phyloP scores from a whole-genome alignment of 2,888 invertebrate species.

The Heliconius hortense region DNA sequence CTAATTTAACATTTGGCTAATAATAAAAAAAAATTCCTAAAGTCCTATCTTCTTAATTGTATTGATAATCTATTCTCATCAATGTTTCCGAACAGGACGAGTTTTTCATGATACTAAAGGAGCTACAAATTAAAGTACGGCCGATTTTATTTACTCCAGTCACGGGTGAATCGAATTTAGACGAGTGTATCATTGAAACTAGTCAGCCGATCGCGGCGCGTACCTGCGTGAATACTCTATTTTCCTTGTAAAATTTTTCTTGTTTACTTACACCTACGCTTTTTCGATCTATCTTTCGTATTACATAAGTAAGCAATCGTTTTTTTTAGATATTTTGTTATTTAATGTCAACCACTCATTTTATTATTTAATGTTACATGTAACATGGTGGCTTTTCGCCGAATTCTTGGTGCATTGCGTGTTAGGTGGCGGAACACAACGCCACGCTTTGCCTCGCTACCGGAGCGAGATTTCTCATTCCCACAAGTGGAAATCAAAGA shows the following conservation, averaged over 20 bases:
- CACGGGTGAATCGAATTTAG: constrained; percentile 72
- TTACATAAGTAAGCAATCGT: background rate
- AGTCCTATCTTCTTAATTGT: background rate
- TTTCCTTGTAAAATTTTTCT: constrained; percentile 16
- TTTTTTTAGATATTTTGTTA: no score
- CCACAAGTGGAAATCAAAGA: no score
- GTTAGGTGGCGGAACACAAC: no score
- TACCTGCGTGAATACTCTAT: constrained; percentile 22
- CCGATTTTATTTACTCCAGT: constrained; percentile 38
- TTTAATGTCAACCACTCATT: no score
- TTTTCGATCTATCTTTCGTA: background rate
- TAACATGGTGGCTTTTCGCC: no score
- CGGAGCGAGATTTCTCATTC: no score
- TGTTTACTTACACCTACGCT: constrained; percentile 13
- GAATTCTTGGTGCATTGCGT: no score
- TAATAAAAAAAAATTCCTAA: background rate
- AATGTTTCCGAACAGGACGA: background rate
- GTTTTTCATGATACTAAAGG: background rate
- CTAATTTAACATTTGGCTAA: no score
- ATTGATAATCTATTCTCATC: background rate
- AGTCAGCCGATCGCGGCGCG: constrained; percentile 48
- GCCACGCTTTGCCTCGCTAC: no score
- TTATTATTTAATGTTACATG: no score
- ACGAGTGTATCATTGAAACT: constrained; percentile 71
- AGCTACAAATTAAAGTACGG: constrained; percentile 19